A percentile compares a stretch with the other conserved stretches of the same genome.
phyloP scores from a whole-genome alignment of 2,113 vertebrate species.

The Zosterops japonicus region DNA sequence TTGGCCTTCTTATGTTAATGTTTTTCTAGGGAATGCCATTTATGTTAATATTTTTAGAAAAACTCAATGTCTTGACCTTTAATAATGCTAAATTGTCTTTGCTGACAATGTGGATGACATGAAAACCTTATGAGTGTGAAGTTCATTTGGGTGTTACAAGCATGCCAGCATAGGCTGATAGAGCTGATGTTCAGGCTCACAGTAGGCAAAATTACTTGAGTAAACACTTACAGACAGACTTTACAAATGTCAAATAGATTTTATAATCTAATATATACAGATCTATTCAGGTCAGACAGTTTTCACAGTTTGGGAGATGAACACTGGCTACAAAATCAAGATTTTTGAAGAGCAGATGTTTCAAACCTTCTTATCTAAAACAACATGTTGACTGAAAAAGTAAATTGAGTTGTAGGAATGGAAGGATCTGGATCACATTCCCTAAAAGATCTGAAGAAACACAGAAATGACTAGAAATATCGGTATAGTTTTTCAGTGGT shows the following conservation, averaged over 20 bases:
- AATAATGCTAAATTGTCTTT: background rate
- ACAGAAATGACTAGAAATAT: background rate
- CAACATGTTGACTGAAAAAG: background rate
- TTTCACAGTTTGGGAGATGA: background rate
- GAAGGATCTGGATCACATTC: background rate
- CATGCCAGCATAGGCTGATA: background rate
- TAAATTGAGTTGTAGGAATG: background rate
- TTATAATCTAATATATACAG: background rate
- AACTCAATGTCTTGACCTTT: background rate
- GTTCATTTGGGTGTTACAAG: background rate
- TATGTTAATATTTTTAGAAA: background rate
- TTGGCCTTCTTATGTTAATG: fast-evolving
- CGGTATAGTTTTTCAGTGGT: background rate
- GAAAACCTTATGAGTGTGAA: background rate
- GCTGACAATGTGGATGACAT: background rate
- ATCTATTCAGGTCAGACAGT: background rate
- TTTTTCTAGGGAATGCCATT: background rate
- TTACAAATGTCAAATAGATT: background rate
- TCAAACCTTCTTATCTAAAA: background rate
- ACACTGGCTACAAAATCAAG: background rate
- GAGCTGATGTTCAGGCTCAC: background rate
- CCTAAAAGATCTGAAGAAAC: background rate
- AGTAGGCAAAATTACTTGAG: background rate
- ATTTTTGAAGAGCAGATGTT: background rate
- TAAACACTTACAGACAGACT: background rate